Evolutionary conservation across 2,113 vertebrate genomes (phyloP).

Genomic region (Mesitornis unicolor): DNA sequence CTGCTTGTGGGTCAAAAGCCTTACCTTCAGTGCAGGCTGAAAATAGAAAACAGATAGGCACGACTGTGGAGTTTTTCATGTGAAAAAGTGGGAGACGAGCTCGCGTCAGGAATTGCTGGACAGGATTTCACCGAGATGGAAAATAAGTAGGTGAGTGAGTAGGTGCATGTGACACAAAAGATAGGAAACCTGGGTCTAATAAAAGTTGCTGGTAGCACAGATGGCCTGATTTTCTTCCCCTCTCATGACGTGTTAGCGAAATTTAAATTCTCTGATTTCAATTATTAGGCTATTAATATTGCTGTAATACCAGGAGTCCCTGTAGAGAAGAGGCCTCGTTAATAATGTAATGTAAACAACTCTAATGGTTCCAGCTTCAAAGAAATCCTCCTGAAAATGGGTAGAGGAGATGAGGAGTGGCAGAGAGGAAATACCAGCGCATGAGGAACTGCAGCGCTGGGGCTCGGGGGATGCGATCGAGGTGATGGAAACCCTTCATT

Average conservation of each 20-base stretch:
- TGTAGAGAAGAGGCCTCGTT: neutral
- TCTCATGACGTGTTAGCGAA: neutral
- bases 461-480: neutral
- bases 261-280: conserved; percentile 55
- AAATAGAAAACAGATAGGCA: conserved; percentile 54
- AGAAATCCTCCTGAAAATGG: neutral
- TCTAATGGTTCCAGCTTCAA: neutral
- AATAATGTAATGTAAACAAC: conserved; percentile 12
- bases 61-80: neutral
- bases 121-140: conserved; percentile 39
- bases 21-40: conserved; percentile 10
- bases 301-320: neutral
- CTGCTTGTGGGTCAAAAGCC: conserved; percentile 27
- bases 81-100: conserved; percentile 14
- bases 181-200: conserved; percentile 42
- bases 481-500: neutral
- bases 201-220: neutral
- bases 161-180: conserved; percentile 45
- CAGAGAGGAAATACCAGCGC: neutral
- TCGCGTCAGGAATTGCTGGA: neutral
- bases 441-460: neutral
- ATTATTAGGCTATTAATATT: conserved; percentile 35
- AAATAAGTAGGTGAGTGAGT: conserved; percentile 50
- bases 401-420: neutral
- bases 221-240: conserved; percentile 39